A percentile compares a stretch with the other conserved stretches of the same genome.
Evolutionary conservation across 2,113 vertebrate species (phyloP).

Genomic region (Nothocercus nigrocapillus): DNA sequence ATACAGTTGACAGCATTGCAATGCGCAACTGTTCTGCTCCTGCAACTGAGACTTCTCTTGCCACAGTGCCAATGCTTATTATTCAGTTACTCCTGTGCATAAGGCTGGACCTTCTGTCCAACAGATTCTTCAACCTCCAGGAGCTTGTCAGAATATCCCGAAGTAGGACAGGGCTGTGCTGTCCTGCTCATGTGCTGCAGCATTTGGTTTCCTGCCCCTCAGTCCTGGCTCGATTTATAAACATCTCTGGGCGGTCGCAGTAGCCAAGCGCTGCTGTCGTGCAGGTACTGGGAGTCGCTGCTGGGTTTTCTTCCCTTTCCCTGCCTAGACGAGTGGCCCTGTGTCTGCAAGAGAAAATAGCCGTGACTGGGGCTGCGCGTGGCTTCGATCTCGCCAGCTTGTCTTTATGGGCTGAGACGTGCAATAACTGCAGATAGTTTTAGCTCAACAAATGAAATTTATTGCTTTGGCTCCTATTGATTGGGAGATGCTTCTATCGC

Average conservation of each 20-base stretch:
- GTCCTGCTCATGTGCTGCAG: background rate
- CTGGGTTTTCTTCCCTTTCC: accelerated
- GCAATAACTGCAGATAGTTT: background rate
- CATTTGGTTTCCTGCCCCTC: background rate
- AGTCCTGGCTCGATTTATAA: background rate
- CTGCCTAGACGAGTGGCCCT: background rate
- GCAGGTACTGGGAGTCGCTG: accelerated
- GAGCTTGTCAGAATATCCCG: background rate
- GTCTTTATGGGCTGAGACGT: background rate
- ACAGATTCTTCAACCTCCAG: conserved; percentile 3
- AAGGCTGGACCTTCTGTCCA: conserved; percentile 43
- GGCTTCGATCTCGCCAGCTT: background rate
- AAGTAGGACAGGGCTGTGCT: conserved; percentile 12
- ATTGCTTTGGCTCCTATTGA: background rate
- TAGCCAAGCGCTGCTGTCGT: accelerated
- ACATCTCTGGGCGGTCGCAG: background rate
- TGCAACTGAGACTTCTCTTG: background rate
- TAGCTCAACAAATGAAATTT: background rate
- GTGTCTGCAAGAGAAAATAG: background rate
- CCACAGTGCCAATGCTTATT: background rate
- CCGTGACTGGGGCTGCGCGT: accelerated
- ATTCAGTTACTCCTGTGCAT: background rate
- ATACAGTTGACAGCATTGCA: background rate
- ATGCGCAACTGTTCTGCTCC: background rate
- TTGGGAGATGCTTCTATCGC: background rate